Percentiles rank a stretch among this genome's conserved stretches.
Evolutionary conservation across 2,888 invertebrate genomes (phyloP).

Genomic region (Parasteatoda lunata): DNA sequence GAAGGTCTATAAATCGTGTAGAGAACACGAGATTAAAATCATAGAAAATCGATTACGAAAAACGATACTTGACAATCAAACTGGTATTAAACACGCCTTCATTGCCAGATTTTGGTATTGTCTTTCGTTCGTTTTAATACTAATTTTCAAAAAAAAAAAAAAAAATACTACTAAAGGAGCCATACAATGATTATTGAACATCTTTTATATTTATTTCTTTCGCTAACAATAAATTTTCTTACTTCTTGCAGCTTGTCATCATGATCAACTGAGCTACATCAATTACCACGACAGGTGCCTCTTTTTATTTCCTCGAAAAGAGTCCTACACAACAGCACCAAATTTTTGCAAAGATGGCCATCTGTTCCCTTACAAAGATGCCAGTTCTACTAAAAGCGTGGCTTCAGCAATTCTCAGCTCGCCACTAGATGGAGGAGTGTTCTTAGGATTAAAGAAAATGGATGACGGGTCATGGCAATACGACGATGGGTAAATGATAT

Average conservation of each 20-base stretch:
- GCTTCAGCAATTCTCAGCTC: conserved; percentile 18
- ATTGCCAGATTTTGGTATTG: too few relatives aligned
- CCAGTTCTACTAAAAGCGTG: neutral
- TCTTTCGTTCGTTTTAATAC: too few relatives aligned
- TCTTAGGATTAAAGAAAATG: conserved; percentile 7
- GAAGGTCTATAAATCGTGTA: too few relatives aligned
- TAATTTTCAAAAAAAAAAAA: too few relatives aligned
- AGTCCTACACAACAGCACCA: neutral
- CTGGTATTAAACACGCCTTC: too few relatives aligned
- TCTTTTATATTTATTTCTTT: too few relatives aligned
- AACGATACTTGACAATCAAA: too few relatives aligned
- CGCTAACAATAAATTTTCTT: neutral
- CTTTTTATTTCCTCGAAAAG: conserved; percentile 7
- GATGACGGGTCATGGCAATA: conserved; percentile 26
- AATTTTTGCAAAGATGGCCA: conserved; percentile 18
- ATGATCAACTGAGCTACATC: neutral
- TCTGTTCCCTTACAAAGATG: conserved; percentile 20
- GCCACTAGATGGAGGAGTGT: conserved; percentile 22
- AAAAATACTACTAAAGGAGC: too few relatives aligned
- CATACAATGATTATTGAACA: too few relatives aligned
- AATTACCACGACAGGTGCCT: conserved; percentile 18
- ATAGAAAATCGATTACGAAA: too few relatives aligned
- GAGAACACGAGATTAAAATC: too few relatives aligned
- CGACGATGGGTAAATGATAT: conserved; percentile 21
- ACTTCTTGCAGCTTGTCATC: conserved; percentile 17